Conservation (phyloP, 2,113 vertebrate genomes). For the Tor tambroides region DNA sequence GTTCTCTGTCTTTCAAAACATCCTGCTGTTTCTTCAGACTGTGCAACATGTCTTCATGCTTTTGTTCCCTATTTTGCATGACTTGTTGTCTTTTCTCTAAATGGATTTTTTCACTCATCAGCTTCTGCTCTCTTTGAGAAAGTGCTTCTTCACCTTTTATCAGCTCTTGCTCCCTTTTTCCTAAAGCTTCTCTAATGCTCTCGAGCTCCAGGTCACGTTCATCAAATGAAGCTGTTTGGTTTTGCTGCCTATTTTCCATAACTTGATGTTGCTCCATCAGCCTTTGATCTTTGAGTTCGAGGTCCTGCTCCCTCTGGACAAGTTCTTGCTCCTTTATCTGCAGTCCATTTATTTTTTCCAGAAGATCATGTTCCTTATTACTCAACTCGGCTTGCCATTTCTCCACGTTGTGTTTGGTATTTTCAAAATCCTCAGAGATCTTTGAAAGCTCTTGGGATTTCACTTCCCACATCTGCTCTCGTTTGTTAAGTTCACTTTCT, state of each 20-base stretch:
- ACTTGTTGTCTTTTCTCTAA: slow-evolving; percentile 48
- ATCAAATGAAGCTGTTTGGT: neutral
- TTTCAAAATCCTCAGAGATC: slow-evolving; percentile 43
- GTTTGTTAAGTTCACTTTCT: slow-evolving; percentile 46
- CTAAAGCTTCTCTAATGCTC: slow-evolving; percentile 19
- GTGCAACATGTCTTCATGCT: neutral
- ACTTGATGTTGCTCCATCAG: slow-evolving; percentile 22
- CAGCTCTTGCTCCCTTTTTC: slow-evolving; percentile 41
- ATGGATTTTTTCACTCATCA: slow-evolving; percentile 43
- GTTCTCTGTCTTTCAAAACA: slow-evolving; percentile 26
- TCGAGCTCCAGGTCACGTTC: slow-evolving; percentile 20
- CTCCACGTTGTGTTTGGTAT: slow-evolving; percentile 25
- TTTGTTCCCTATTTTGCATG: slow-evolving; percentile 45
- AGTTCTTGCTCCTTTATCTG: slow-evolving; percentile 41
- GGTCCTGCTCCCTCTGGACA: neutral
- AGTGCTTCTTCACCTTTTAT: slow-evolving; percentile 38
- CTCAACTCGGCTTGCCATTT: slow-evolving; percentile 46
- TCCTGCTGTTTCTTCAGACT: slow-evolving; percentile 47
- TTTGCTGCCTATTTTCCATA: neutral
- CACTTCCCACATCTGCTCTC: slow-evolving; percentile 30
- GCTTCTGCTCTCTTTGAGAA: slow-evolving; percentile 42
- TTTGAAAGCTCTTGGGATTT: slow-evolving; percentile 34
- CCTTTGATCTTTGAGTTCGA: slow-evolving; percentile 39
- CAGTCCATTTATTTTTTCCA: slow-evolving; percentile 28
- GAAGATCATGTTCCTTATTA: slow-evolving; percentile 45